phyloP scores from a whole-genome alignment of 2,113 vertebrate species.

The Macroglossus sobrinus region DNA sequence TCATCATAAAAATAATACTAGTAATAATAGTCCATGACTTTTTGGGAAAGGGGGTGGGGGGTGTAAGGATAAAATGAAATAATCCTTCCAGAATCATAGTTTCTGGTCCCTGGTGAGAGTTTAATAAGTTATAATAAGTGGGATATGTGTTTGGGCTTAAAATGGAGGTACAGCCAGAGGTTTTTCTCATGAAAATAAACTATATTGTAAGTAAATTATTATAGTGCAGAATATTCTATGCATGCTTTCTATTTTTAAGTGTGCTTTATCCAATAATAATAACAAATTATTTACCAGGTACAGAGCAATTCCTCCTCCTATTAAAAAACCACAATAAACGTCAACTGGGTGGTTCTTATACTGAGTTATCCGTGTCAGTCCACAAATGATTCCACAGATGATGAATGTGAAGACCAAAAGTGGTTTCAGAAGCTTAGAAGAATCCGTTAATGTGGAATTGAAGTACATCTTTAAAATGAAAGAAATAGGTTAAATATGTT shows the following conservation, averaged over 20 bases:
- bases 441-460: slow-evolving; percentile 97
- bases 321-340: slow-evolving; percentile 97
- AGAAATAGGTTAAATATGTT: slow-evolving; percentile 27
- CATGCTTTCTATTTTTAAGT: not conserved
- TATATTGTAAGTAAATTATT: not conserved
- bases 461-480: slow-evolving; percentile 95
- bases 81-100: not conserved
- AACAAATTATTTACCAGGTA: slow-evolving; percentile 90
- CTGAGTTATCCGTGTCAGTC: slow-evolving; percentile 96
- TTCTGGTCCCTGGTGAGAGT: not conserved
- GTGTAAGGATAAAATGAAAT: not conserved
- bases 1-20: not conserved
- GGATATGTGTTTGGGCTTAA: not conserved
- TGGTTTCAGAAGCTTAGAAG: slow-evolving; percentile 97
- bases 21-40: not conserved
- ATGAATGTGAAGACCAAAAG: slow-evolving; percentile 97
- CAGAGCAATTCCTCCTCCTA: slow-evolving; percentile 95
- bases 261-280: not conserved
- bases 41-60: too few species aligned
- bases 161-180: not conserved
- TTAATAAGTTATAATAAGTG: not conserved
- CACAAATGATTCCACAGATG: slow-evolving; percentile 97
- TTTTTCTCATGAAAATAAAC: not conserved
- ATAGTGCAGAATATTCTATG: not conserved
- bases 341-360: slow-evolving; percentile 98